phyloP scores from a whole-genome alignment of 2,797 vertebrate genomes.

The Lepidocolaptes lacrymiger region DNA sequence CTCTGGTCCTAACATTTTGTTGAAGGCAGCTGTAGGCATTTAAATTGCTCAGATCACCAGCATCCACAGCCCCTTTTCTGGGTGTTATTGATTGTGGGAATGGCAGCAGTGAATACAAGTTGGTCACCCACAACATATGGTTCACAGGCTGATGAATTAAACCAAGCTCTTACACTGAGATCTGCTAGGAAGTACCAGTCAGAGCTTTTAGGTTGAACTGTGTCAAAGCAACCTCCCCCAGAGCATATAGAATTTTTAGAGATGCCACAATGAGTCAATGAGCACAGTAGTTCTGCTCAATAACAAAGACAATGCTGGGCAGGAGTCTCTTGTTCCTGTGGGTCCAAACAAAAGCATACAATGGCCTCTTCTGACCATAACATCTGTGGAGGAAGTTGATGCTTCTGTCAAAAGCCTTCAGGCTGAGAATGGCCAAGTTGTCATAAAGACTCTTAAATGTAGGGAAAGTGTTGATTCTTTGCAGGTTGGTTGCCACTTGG shows the following conservation, averaged over 20 bases:
- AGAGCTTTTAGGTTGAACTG: background rate
- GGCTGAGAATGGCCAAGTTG: background rate
- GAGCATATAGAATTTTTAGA: background rate
- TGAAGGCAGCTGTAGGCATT: background rate
- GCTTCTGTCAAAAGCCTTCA: background rate
- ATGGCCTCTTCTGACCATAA: background rate
- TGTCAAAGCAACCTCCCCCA: background rate
- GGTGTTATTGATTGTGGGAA: background rate
- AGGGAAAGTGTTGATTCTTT: too few relatives aligned
- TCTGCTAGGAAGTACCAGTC: background rate
- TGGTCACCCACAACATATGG: background rate
- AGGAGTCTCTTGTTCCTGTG: background rate
- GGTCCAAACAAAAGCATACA: background rate
- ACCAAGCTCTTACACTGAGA: background rate
- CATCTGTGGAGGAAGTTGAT: background rate
- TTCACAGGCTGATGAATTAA: background rate
- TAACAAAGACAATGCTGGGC: too few relatives aligned
- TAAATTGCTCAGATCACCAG: background rate
- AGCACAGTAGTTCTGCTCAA: background rate
- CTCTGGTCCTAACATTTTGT: background rate
- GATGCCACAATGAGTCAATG: accelerated
- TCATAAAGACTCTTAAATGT: background rate
- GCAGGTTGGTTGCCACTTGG: too few relatives aligned
- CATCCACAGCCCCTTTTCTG: background rate
- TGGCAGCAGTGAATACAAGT: background rate